Percentiles rank a stretch among this genome's conserved stretches.
phyloP scores from a whole-genome alignment of 1,140 invertebrate genomes.

The Brachionus plicatilis region DNA sequence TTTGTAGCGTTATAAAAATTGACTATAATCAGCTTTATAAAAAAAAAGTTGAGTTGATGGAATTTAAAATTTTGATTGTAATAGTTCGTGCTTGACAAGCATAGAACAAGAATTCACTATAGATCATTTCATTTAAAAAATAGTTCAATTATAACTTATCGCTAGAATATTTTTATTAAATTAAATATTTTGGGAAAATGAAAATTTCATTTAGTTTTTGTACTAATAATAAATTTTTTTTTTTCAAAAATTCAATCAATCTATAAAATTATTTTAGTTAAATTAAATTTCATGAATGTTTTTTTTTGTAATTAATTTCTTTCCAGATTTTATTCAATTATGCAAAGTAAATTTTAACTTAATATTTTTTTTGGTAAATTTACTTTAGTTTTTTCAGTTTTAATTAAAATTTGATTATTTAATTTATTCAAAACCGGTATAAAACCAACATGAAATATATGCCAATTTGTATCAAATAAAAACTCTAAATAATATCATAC shows the following conservation, averaged over 20 bases:
- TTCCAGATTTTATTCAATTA: neutral
- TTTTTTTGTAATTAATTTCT: neutral
- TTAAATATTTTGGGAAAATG: neutral
- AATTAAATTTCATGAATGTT: neutral
- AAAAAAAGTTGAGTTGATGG: neutral
- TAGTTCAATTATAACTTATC: neutral
- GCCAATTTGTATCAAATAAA: neutral
- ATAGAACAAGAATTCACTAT: neutral
- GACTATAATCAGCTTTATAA: neutral
- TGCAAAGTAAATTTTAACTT: neutral
- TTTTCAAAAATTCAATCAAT: neutral
- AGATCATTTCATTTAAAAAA: neutral
- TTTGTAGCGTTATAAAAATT: neutral
- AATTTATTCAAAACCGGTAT: neutral
- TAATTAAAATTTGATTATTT: neutral
- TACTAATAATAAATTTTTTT: neutral
- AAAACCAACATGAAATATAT: neutral
- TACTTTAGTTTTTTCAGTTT: neutral
- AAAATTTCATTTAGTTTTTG: neutral
- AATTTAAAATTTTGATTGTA: neutral
- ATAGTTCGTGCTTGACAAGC: neutral
- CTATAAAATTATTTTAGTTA: neutral
- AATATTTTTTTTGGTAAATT: neutral
- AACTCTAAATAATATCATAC: neutral
- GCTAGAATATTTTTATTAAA: neutral